These are phyloP conservation scores for Pristionchus mayeri DNA, from an alignment of 2,888 invertebrate genomes.

Conservation along the genomic window DNA sequence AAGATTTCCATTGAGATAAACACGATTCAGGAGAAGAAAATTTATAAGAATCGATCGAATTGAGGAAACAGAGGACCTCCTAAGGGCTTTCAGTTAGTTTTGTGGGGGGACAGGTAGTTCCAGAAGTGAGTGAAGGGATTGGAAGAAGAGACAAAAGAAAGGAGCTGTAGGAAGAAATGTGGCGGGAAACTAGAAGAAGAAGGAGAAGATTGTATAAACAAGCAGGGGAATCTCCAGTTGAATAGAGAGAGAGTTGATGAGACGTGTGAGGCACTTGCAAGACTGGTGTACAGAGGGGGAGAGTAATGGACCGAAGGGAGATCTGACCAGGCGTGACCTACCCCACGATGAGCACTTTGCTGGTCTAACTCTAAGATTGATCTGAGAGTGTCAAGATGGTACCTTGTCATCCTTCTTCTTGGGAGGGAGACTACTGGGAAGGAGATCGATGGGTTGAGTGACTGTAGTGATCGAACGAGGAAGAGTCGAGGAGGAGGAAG, in stretches of 20 bases:
- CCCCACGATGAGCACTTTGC: neutral
- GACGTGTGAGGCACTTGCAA: neutral
- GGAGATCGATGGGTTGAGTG: slow-evolving; percentile 24
- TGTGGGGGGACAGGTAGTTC: neutral
- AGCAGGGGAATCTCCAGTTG: slow-evolving; percentile 30
- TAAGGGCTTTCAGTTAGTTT: neutral
- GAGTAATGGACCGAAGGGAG: slow-evolving; percentile 28
- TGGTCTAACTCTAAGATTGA: too few relatives aligned
- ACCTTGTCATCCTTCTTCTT: slow-evolving; percentile 34
- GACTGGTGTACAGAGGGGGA: neutral
- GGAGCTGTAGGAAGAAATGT: slow-evolving; percentile 13
- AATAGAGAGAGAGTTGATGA: slow-evolving; percentile 4
- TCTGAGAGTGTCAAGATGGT: neutral
- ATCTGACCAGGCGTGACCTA: neutral
- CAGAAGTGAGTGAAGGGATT: neutral
- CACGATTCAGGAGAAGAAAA: slow-evolving; percentile 1
- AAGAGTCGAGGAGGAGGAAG: slow-evolving; percentile 27
- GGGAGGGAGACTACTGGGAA: slow-evolving; percentile 17
- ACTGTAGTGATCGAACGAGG: slow-evolving; percentile 15
- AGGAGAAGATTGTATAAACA: slow-evolving; percentile 18
- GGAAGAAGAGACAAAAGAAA: neutral
- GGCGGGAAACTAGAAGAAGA: slow-evolving; percentile 25
- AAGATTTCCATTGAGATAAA: slow-evolving; percentile 16
- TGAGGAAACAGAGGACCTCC: too few relatives aligned
- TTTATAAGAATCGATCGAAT: too few relatives aligned